These are phyloP conservation scores for Pterocles gutturalis DNA, from an alignment of 2,113 vertebrate species.

Conservation along the genomic window DNA sequence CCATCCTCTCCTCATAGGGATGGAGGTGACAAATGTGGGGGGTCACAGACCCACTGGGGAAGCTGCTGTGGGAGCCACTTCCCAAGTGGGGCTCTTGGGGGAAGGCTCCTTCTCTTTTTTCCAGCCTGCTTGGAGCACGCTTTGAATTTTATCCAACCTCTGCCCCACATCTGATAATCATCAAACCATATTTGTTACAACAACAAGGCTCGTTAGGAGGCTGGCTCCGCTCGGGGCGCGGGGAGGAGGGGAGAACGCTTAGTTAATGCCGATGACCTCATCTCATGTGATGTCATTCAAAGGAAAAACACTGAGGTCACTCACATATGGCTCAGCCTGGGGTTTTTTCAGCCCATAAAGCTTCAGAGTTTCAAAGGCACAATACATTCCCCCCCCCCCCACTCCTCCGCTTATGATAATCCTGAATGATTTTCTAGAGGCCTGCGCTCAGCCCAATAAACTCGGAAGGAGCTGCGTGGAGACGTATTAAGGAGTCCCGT, in stretches of 20 bases:
- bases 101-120: background rate
- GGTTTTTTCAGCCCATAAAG: constrained; percentile 61
- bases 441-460: constrained; percentile 43
- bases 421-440: constrained; percentile 53
- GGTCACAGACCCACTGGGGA: background rate
- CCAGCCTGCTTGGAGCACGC: background rate
- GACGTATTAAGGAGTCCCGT: background rate
- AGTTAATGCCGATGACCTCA: constrained; percentile 70
- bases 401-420: background rate
- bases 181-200: constrained; percentile 73
- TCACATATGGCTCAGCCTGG: constrained; percentile 69
- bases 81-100: background rate
- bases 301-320: constrained; percentile 75
- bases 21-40: background rate
- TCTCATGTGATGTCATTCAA: constrained; percentile 75
- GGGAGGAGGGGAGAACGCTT: constrained; percentile 55
- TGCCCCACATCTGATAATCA: constrained; percentile 75
- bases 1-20: background rate
- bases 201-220: constrained; percentile 71
- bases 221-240: constrained; percentile 49
- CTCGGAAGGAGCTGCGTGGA: background rate
- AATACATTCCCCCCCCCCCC: background rate
- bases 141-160: constrained; percentile 68
- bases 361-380: constrained; percentile 65
- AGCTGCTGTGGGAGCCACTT: background rate